phyloP scores from a whole-genome alignment of 2,888 invertebrate genomes.

The Rhingia rostrata region DNA sequence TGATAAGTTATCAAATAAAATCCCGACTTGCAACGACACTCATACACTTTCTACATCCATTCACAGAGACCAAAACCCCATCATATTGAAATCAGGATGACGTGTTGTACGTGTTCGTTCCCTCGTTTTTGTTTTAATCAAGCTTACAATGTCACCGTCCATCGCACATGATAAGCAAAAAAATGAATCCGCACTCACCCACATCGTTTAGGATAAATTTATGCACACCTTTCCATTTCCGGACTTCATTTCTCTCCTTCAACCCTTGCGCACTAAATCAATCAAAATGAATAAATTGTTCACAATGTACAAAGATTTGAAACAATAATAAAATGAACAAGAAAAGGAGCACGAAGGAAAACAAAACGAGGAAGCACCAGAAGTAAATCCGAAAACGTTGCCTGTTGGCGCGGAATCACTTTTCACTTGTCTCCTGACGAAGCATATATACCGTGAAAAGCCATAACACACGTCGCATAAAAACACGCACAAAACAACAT shows the following conservation, averaged over 20 bases:
- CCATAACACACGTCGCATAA: conserved; percentile 67
- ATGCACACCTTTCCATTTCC: conserved; percentile 50
- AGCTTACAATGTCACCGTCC: conserved; percentile 43
- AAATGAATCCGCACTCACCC: conserved; percentile 36
- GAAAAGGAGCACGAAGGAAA: neutral
- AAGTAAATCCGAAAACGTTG: conserved; percentile 43
- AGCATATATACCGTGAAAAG: conserved; percentile 33
- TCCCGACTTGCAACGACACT: conserved; percentile 11
- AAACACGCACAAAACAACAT: conserved; percentile 49
- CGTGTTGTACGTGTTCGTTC: conserved; percentile 45
- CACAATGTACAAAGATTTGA: conserved; percentile 68
- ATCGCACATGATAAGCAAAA: conserved; percentile 31
- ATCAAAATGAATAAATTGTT: conserved; percentile 72
- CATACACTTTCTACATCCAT: neutral
- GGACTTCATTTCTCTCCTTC: neutral
- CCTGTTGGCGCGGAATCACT: conserved; percentile 58
- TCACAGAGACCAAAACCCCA: conserved; percentile 11
- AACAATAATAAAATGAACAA: conserved; percentile 57
- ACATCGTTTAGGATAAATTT: conserved; percentile 64
- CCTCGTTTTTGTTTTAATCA: conserved; percentile 50
- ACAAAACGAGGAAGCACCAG: neutral
- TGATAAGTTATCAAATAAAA: conserved; percentile 57
- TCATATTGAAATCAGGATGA: conserved; percentile 63
- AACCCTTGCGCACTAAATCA: conserved; percentile 52
- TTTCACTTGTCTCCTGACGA: conserved; percentile 65